Evolutionary conservation across 2,113 vertebrate genomes (phyloP).

Genomic region (Lagopus muta): DNA sequence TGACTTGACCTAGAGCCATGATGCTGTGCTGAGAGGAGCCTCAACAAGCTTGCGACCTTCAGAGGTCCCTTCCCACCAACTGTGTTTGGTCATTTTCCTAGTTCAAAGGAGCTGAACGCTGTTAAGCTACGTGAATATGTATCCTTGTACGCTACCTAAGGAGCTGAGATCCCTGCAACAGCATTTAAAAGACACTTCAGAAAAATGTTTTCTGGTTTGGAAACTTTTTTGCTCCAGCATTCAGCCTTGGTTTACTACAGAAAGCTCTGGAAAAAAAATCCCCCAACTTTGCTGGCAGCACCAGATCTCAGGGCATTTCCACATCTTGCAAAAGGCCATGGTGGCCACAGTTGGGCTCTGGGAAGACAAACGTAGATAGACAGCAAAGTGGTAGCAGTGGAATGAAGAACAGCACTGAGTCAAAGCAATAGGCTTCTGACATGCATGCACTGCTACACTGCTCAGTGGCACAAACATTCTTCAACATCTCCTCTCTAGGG

Average conservation of each 20-base stretch:
- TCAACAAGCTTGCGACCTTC: neutral
- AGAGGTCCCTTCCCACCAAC: neutral
- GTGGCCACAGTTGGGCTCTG: neutral
- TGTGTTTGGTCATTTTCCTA: neutral
- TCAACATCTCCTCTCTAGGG: neutral
- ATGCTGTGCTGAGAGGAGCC: neutral
- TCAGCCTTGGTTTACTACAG: neutral
- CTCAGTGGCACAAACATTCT: neutral
- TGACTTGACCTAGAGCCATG: neutral
- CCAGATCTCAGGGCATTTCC: neutral
- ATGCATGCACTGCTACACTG: neutral
- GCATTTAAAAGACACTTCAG: neutral
- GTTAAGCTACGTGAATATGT: fast-evolving
- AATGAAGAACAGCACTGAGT: neutral
- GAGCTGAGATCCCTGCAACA: neutral
- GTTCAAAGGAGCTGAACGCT: neutral
- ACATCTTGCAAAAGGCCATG: neutral
- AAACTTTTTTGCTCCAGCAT: neutral
- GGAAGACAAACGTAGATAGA: neutral
- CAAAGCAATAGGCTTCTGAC: neutral
- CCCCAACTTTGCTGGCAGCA: neutral
- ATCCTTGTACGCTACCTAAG: neutral
- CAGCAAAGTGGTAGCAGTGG: neutral
- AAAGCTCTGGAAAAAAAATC: neutral
- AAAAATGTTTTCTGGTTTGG: neutral